Percentiles rank a stretch among this genome's conserved stretches.
phyloP scores from a whole-genome alignment of 2,888 invertebrate genomes.

The Tachystola acroxantha region DNA sequence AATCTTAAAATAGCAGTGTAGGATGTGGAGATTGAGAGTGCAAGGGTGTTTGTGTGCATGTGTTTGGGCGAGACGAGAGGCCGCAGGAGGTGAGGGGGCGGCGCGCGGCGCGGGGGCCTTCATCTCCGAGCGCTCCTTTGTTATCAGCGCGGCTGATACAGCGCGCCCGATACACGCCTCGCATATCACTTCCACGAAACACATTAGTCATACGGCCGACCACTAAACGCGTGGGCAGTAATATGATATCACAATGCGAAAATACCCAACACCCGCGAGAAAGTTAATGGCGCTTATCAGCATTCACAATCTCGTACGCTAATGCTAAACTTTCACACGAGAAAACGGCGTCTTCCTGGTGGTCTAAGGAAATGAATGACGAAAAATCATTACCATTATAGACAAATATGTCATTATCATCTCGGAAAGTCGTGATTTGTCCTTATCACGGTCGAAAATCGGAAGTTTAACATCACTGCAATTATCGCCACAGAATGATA shows the following conservation, averaged over 20 bases:
- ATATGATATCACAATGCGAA: slow-evolving; percentile 80
- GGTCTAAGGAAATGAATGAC: slow-evolving; percentile 35
- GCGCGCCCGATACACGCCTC: slow-evolving; percentile 56
- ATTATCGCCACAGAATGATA: slow-evolving; percentile 86
- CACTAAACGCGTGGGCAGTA: slow-evolving; percentile 77
- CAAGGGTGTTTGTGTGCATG: slow-evolving; percentile 31
- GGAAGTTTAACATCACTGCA: slow-evolving; percentile 86
- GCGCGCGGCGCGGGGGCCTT: slow-evolving; percentile 22
- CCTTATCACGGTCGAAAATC: slow-evolving; percentile 87
- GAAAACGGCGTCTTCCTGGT: slow-evolving; percentile 55
- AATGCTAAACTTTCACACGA: slow-evolving; percentile 77
- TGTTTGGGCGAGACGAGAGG: slow-evolving; percentile 24
- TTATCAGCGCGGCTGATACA: slow-evolving; percentile 67
- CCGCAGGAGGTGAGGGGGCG: slow-evolving; percentile 18
- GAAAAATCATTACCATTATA: slow-evolving; percentile 82
- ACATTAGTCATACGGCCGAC: slow-evolving; percentile 75
- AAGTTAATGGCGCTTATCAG: slow-evolving; percentile 80
- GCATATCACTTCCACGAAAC: slow-evolving; percentile 73
- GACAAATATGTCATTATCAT: slow-evolving; percentile 89
- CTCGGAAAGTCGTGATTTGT: slow-evolving; percentile 82
- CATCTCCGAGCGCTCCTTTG: slow-evolving; percentile 61
- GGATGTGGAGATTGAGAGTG: slow-evolving; percentile 38
- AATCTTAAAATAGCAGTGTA: slow-evolving; percentile 68
- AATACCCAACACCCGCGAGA: slow-evolving; percentile 79
- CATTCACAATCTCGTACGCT: slow-evolving; percentile 76